A percentile compares a stretch with the other conserved stretches of the same genome.
These are phyloP conservation scores for Miniopterus natalensis DNA, from an alignment of 2,113 vertebrate genomes.

Conservation along the genomic window DNA sequence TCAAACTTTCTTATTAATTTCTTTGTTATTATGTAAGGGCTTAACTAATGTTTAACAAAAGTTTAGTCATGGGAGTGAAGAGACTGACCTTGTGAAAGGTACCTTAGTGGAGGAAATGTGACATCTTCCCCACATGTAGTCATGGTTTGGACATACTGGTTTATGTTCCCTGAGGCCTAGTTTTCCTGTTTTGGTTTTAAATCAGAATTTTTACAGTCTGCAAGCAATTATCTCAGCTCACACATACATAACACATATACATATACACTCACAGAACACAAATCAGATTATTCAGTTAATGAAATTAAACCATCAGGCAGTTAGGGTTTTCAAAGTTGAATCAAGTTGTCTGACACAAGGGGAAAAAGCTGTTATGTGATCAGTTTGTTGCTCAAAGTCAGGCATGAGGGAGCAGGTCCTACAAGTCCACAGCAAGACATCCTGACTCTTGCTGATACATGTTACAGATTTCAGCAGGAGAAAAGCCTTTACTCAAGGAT, in stretches of 20 bases:
- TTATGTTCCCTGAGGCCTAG: constrained; percentile 43
- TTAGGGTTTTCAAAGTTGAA: constrained; percentile 31
- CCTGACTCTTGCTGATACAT: not conserved
- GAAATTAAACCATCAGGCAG: constrained; percentile 32
- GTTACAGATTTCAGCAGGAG: constrained; percentile 24
- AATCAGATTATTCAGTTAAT: not conserved
- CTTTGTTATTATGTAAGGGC: constrained; percentile 37
- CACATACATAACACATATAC: not conserved
- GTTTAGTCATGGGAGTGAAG: constrained; percentile 11
- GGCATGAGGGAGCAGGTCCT: not conserved
- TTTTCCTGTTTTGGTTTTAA: constrained; percentile 56
- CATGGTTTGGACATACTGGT: not conserved
- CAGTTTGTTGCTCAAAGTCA: constrained; percentile 26
- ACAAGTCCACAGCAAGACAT: not conserved
- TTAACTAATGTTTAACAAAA: constrained; percentile 40
- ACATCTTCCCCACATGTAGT: not conserved
- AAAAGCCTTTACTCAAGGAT: constrained; percentile 42
- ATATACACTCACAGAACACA: constrained; percentile 3
- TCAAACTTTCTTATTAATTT: constrained; percentile 52
- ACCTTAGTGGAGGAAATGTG: not conserved
- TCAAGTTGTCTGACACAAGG: constrained; percentile 1
- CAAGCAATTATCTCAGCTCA: constrained; percentile 13
- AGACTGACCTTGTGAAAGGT: constrained; percentile 41
- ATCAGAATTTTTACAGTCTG: constrained; percentile 30
- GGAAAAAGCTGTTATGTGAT: not conserved